These are phyloP conservation scores for Melierax canorus DNA, from an alignment of 2,113 vertebrate species.

Conservation along the genomic window DNA sequence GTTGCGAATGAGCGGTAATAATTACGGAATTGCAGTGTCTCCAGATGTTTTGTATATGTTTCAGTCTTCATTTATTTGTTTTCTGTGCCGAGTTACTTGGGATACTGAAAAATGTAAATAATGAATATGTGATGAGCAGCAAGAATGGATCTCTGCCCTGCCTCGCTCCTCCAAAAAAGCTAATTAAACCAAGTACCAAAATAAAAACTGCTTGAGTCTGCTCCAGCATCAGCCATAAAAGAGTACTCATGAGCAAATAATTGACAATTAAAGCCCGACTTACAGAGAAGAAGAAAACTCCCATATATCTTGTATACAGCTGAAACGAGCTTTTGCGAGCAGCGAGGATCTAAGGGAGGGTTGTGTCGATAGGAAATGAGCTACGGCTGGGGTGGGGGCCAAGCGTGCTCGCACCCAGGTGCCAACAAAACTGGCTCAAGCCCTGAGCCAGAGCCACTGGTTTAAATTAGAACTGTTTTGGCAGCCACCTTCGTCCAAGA, in stretches of 20 bases:
- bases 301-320: background rate
- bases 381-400: background rate
- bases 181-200: slow-evolving; percentile 61
- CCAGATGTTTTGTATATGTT: slow-evolving; percentile 47
- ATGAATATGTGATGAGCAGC: slow-evolving; percentile 38
- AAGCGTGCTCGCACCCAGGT: background rate
- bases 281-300: background rate
- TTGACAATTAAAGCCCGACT: slow-evolving; percentile 13
- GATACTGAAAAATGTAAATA: slow-evolving; percentile 44
- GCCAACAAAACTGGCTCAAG: background rate
- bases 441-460: background rate
- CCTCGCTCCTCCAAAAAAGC: slow-evolving; percentile 2
- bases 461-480: background rate
- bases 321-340: background rate
- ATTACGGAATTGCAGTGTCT: background rate
- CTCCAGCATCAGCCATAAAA: background rate
- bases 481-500: background rate
- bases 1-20: background rate
- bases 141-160: slow-evolving; percentile 20
- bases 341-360: background rate
- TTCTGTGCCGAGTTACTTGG: slow-evolving; percentile 18
- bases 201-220: slow-evolving; percentile 53
- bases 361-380: background rate
- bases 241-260: slow-evolving; percentile 11
- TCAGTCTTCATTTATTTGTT: slow-evolving; percentile 40